phyloP scores from a whole-genome alignment of 1,140 invertebrate genomes.

The Polypedilum vanderplanki region DNA sequence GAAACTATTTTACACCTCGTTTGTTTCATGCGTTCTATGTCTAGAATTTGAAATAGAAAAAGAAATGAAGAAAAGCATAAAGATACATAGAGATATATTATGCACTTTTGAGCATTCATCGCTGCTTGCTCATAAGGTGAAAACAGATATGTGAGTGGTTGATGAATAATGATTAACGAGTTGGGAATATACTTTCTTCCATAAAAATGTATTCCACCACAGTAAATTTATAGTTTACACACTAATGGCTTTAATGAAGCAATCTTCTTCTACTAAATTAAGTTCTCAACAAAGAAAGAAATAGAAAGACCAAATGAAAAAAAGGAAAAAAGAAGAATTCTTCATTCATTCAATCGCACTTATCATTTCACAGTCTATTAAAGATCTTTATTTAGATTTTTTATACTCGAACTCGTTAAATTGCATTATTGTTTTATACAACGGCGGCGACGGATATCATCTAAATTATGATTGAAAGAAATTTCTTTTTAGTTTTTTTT shows the following conservation, averaged over 20 bases:
- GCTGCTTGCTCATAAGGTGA: conserved; percentile 2
- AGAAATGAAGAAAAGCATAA: too few relatives aligned
- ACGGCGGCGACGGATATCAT: too few relatives aligned
- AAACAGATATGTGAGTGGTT: not conserved
- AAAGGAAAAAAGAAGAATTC: not conserved
- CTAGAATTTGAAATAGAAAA: not conserved
- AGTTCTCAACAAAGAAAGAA: not conserved
- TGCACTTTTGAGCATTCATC: conserved; percentile 14
- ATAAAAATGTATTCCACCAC: not conserved
- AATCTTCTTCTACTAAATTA: not conserved
- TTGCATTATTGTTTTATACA: not conserved
- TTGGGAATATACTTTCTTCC: not conserved
- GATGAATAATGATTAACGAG: conserved; percentile 18
- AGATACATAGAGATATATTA: not conserved
- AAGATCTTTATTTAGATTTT: not conserved
- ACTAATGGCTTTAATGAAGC: conserved; percentile 1
- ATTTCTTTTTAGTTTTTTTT: too few relatives aligned
- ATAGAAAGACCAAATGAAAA: not conserved
- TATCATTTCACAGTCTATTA: conserved; percentile 29
- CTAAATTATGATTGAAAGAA: too few relatives aligned
- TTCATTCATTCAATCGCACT: not conserved
- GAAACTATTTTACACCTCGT: conserved; percentile 17
- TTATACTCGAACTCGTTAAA: not conserved
- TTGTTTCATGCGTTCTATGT: not conserved
- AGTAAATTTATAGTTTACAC: conserved; percentile 7